Conservation (phyloP, 2,888 invertebrate species). For the Schizotus pectinicornis region DNA sequence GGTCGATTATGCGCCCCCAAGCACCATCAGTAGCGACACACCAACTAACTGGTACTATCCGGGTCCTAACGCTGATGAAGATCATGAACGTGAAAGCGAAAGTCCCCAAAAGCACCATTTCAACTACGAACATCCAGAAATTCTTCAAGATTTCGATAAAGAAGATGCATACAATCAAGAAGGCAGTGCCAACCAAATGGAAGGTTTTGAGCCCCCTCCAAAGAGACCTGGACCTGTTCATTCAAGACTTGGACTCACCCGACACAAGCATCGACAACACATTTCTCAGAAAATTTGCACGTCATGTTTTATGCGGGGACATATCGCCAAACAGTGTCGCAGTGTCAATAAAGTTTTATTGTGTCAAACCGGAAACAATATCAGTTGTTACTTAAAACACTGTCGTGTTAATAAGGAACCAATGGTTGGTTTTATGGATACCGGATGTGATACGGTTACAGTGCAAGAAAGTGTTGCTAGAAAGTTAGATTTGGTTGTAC, state of each 20-base stretch:
- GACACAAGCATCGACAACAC: conserved; percentile 4
- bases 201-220: not conserved
- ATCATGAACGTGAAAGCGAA: not conserved
- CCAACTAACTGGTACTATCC: conserved; percentile 18
- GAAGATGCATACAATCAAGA: not conserved
- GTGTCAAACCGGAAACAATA: not conserved
- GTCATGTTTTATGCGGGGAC: conserved; percentile 19
- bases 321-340: conserved; percentile 18
- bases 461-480: conserved; percentile 5
- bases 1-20: conserved; percentile 17
- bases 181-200: conserved; percentile 1
- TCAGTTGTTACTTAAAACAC: conserved; percentile 7
- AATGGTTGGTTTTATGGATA: conserved; percentile 14
- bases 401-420: conserved; percentile 4
- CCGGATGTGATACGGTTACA: conserved; percentile 17
- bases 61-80: not conserved
- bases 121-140: not conserved
- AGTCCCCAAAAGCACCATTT: not conserved
- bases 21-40: not conserved
- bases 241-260: conserved; percentile 19
- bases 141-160: not conserved
- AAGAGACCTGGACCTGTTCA: conserved; percentile 17
- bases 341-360: conserved; percentile 1
- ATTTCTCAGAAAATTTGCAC: conserved; percentile 18
- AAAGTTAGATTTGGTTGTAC: not conserved